Evolutionary conservation across 2,888 invertebrate species (phyloP).

Genomic region (Yponomeuta cagnagella): DNA sequence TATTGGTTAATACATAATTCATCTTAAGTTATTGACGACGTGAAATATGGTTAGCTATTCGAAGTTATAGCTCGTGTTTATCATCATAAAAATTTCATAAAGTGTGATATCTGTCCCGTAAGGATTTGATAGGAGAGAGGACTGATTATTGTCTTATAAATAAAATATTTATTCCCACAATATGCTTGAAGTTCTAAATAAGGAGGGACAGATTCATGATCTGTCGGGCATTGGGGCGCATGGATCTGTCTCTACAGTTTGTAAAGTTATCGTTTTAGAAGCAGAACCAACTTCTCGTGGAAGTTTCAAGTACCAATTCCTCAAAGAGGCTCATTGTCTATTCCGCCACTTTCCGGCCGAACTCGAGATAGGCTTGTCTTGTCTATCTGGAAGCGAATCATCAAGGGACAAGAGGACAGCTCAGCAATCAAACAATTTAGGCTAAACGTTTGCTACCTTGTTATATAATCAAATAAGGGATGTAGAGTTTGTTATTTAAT

Average conservation of each 20-base stretch:
- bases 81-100: not conserved
- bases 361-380: conserved; percentile 6
- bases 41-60: not conserved
- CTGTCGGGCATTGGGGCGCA: not conserved
- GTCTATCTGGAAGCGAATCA: conserved; percentile 4
- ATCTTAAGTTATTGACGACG: conserved; percentile 5
- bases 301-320: not conserved
- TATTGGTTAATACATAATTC: conserved; percentile 10
- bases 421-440: conserved; percentile 64
- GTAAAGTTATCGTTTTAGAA: not conserved
- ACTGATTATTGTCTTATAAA: too few relatives aligned
- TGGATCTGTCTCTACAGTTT: not conserved
- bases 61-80: conserved; percentile 10
- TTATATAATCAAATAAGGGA: too few relatives aligned
- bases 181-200: too few relatives aligned
- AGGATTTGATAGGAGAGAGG: not conserved
- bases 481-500: too few relatives aligned
- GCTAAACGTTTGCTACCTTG: conserved; percentile 36
- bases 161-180: too few relatives aligned
- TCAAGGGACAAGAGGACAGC: conserved; percentile 26
- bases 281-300: not conserved
- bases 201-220: too few relatives aligned
- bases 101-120: not conserved
- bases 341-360: conserved; percentile 6
- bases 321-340: conserved; percentile 3